Conservation (phyloP, 2,113 vertebrate species). For the Dinomys branickii region DNA sequence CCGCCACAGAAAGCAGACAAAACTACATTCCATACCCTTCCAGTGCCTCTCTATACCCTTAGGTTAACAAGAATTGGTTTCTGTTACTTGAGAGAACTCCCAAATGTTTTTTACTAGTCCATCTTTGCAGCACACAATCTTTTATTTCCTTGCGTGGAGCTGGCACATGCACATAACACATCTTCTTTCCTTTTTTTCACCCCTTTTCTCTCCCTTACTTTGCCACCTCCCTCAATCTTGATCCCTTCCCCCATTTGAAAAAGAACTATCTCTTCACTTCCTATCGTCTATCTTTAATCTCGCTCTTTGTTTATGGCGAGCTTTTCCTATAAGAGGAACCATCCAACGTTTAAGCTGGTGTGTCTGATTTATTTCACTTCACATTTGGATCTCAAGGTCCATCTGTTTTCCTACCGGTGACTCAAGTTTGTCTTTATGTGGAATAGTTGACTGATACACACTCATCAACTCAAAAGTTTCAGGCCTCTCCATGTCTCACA, state of each 20-base stretch:
- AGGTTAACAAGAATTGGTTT: conserved; percentile 12
- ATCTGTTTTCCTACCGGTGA: background rate
- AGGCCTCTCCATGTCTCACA: background rate
- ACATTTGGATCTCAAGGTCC: background rate
- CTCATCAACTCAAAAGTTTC: background rate
- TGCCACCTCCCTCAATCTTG: background rate
- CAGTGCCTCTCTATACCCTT: background rate
- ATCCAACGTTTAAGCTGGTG: background rate
- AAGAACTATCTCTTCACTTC: background rate
- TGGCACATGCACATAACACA: background rate
- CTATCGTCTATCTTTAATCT: background rate
- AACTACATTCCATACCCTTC: background rate
- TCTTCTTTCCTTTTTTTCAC: background rate
- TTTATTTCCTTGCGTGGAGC: background rate
- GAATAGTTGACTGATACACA: background rate
- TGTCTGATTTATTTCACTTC: background rate
- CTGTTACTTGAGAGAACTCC: background rate
- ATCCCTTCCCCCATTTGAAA: background rate
- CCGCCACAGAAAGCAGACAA: background rate
- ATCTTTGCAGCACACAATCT: background rate
- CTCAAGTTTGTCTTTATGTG: background rate
- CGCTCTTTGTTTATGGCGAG: background rate
- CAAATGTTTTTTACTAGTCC: background rate
- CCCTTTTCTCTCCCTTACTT: background rate
- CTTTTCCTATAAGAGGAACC: background rate